Evolutionary conservation across 1,140 invertebrate genomes (phyloP).

Genomic region (Drosophila micromelanica): DNA sequence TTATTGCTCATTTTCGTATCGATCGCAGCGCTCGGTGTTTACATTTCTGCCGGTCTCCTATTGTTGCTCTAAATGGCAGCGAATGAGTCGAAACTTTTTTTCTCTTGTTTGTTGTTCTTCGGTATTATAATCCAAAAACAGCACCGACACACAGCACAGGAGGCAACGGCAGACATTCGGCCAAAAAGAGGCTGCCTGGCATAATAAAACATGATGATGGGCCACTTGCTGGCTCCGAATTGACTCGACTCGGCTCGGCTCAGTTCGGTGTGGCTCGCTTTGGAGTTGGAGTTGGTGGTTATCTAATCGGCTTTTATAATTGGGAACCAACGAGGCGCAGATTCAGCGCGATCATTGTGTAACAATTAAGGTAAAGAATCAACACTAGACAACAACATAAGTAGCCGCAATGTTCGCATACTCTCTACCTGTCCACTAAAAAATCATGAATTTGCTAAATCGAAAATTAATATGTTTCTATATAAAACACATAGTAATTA

Average conservation of each 20-base stretch:
- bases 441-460: constrained; percentile 47
- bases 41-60: constrained; percentile 73
- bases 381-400: constrained; percentile 48
- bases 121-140: constrained; percentile 71
- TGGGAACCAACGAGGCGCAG: constrained; percentile 59
- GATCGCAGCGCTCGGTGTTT: constrained; percentile 67
- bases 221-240: constrained; percentile 25
- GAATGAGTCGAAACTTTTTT: constrained; percentile 78
- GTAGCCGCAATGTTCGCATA: constrained; percentile 13
- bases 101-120: constrained; percentile 39
- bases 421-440: constrained; percentile 12
- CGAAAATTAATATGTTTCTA: constrained; percentile 22
- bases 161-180: constrained; percentile 16
- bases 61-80: constrained; percentile 81
- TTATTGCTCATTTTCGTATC: constrained; percentile 82
- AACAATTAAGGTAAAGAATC: constrained; percentile 76
- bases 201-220: constrained; percentile 74
- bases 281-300: constrained; percentile 54
- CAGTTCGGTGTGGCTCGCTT: constrained; percentile 14
- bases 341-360: constrained; percentile 78
- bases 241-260: neutral
- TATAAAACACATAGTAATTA: neutral
- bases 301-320: constrained; percentile 81
- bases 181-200: constrained; percentile 31
- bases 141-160: constrained; percentile 40